These are phyloP conservation scores for Dascillus cervinus DNA, from an alignment of 2,888 invertebrate species.

Conservation along the genomic window DNA sequence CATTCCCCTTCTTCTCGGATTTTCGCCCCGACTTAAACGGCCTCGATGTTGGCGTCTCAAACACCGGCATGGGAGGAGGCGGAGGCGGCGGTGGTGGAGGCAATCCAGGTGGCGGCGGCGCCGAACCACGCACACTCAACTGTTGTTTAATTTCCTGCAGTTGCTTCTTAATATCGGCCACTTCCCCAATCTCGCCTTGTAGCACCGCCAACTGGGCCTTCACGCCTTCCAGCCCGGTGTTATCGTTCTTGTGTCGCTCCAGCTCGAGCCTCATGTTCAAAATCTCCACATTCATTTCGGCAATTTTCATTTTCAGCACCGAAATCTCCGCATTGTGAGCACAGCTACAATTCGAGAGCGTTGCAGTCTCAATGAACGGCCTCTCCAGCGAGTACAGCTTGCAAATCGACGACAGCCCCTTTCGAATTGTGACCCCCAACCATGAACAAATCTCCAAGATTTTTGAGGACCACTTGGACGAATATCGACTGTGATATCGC, in stretches of 20 bases:
- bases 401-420: conserved; percentile 12
- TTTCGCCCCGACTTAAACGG: conserved; percentile 6
- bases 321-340: conserved; percentile 20
- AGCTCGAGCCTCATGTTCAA: conserved; percentile 9
- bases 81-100: conserved; percentile 28
- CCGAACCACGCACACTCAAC: conserved; percentile 13
- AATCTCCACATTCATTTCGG: conserved; percentile 10
- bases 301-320: conserved; percentile 18
- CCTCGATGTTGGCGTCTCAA: conserved; percentile 4
- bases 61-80: conserved; percentile 12
- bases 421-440: conserved; percentile 22
- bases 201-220: background rate
- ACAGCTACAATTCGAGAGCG: conserved; percentile 10
- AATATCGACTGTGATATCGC: conserved; percentile 22
- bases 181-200: conserved; percentile 10
- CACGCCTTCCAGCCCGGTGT: background rate
- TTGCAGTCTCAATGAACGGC: background rate
- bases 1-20: conserved; percentile 18
- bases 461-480: conserved; percentile 24
- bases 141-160: conserved; percentile 18
- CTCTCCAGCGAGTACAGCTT: conserved; percentile 5
- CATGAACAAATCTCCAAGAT: conserved; percentile 26
- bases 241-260: background rate
- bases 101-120: conserved; percentile 25
- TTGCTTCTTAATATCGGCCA: conserved; percentile 19